Base-by-base conservation (phyloP, 2,888 invertebrate genomes). In the Noctua pronuba region DNA sequence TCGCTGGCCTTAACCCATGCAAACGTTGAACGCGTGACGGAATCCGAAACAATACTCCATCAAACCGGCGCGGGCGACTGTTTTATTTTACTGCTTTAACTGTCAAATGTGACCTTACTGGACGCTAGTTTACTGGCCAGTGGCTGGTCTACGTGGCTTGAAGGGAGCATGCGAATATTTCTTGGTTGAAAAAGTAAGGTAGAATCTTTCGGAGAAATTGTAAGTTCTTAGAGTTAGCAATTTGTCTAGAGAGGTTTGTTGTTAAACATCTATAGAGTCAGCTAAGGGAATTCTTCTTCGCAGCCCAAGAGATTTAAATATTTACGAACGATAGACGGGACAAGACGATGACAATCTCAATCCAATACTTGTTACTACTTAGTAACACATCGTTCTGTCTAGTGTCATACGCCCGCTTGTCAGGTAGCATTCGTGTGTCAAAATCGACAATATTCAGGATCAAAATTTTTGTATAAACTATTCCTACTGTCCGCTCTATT, bases 11-110 rank as follows among this genome's bases (percentile, higher is more conserved):
- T 93, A 94, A 93, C 94, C 93, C 90, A 80, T 77, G 90, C 76
- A 78, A 86, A 85, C 89, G 82, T 85, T 84, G 89, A 77, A 89
- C 86, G 89, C 88, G 88, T 96, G 96, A 94, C 90, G 95, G 96
- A 95, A 96, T 96, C 93, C 93, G 92, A 94, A 94, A 96, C 96
- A 96, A 96, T 95, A 92, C 94, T 89, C 95, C 94, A 94, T 95
- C 93, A 94, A 93, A 88, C 85, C 68, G 62, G 82, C 86, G 77
- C 86, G 73, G 77, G 85, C 87, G 86, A 84, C 90, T 90, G 93
- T 93, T 93, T 94, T 93, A 92, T 94, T 92, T 91, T 92, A 87
- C 88, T 87, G 75, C 89, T 82, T 88, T 92, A 91, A 91, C 91
- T 92, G 92, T 92, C 92, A 90, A 91, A 89, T 85, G 83, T 82